phyloP scores from a whole-genome alignment of 2,113 vertebrate species.

The Saccopteryx bilineata region DNA sequence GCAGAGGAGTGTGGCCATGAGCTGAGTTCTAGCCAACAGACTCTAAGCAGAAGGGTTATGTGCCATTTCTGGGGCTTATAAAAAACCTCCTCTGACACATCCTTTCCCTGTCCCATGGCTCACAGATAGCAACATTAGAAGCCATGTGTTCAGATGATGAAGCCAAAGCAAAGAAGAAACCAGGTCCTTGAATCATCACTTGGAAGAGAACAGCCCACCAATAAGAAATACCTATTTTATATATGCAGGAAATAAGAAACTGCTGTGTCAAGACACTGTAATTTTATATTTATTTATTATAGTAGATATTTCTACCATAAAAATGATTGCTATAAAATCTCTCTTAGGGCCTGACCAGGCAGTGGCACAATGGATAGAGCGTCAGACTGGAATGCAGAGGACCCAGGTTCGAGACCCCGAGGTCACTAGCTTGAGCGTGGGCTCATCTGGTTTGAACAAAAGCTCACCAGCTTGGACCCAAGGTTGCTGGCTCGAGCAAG shows the following conservation, averaged over 20 bases:
- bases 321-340: no score
- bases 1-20: background rate
- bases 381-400: no score
- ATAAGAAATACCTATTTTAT: background rate
- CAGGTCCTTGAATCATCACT: background rate
- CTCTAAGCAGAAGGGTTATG: background rate
- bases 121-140: background rate
- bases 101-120: background rate
- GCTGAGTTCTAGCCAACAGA: background rate
- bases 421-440: no score
- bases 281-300: background rate
- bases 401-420: no score
- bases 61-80: background rate
- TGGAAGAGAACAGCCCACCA: background rate
- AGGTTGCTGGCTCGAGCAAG: no score
- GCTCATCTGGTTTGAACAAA: no score
- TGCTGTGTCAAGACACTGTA: background rate
- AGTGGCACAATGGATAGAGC: no score
- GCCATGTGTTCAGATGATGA: background rate
- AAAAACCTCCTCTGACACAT: background rate
- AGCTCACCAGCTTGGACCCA: no score
- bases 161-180: background rate
- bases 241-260: background rate
- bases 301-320: background rate
- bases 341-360: no score